Evolutionary conservation across 2,888 invertebrate genomes (phyloP), one percentile per base, ranked within the genome.

Genomic region (Cerceris ruficornis): DNA sequence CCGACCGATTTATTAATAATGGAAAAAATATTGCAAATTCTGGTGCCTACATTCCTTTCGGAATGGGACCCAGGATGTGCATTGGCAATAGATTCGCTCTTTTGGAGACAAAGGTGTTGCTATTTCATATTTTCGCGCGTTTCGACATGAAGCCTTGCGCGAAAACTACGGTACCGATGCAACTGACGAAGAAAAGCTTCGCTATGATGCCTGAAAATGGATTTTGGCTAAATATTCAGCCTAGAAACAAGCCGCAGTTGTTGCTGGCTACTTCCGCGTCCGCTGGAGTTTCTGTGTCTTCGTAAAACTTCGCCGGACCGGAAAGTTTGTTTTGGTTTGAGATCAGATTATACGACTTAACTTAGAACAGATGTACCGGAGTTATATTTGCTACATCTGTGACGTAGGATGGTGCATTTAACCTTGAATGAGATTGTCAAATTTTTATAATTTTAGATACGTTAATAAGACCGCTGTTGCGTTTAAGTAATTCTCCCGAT

Each of bases 1-100:
- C 94, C 0, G 93, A 93, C 71, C 86, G 93, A 64, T 93, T 93
- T 83, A 81, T 86, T 14, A 89, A 89, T 2, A 90, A 92, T 54
- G 92, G 92, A 62, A 92, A 91, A 78, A 88, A 90, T 0, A 92
- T 67, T 54, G 6, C 87, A 0, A 83, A 82, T 14, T 83, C 84
- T 0, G 85, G 81, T 7, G 84, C 87, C 0, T 93, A 87, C 58
- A 15, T 91, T 9, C 89, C 92, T 0, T 92, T 92, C 71, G 92
- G 92, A 6, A 13, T 81, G 5, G 92, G 91, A 0, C 91, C 91
- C 0, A 83, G 91, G 52, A 90, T 85, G 61, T 92, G 92, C 69
- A 89, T 93, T 46, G 92, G 89, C 65, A 83, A 82, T 41, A 71
- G 84, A 42, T 87, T 87, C 39, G 81, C 86, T 0, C n/a, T 86